Evolutionary conservation across 2,797 vertebrate species (phyloP).

Genomic region (Enteromius anoplus): DNA sequence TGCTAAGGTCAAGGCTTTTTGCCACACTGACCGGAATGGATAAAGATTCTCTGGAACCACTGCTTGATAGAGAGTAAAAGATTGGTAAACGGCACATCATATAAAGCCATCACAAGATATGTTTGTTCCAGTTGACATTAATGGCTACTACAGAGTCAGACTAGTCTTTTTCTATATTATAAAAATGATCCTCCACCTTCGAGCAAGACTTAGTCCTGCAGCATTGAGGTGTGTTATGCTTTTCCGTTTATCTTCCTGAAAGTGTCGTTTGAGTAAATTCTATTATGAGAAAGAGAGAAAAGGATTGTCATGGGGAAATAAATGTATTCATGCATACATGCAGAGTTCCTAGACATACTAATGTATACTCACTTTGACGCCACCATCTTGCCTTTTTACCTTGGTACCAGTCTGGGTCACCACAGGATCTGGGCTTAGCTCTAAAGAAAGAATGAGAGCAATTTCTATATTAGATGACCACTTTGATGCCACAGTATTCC

Average conservation of each 20-base stretch:
- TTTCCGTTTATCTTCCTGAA: slow-evolving; percentile 69
- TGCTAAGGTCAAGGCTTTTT: slow-evolving; percentile 83
- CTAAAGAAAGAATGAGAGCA: slow-evolving; percentile 58
- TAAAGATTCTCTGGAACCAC: slow-evolving; percentile 85
- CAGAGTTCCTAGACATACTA: neutral
- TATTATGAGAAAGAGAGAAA: slow-evolving; percentile 53
- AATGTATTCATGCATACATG: neutral
- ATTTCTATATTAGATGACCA: neutral
- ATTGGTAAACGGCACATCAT: neutral
- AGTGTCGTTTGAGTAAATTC: slow-evolving; percentile 75
- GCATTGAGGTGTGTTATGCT: slow-evolving; percentile 69
- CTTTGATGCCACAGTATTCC: neutral
- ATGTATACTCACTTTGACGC: slow-evolving; percentile 73
- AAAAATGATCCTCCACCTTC: slow-evolving; percentile 63
- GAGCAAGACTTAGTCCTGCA: slow-evolving; percentile 64
- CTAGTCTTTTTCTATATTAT: neutral
- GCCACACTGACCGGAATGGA: slow-evolving; percentile 72
- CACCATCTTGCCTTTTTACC: slow-evolving; percentile 74
- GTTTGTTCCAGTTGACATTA: neutral
- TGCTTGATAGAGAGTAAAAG: slow-evolving; percentile 61
- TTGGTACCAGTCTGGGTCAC: slow-evolving; percentile 61
- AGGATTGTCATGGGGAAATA: neutral
- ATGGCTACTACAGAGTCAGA: neutral
- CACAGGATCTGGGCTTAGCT: slow-evolving; percentile 75
- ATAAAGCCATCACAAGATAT: neutral